phyloP scores from a whole-genome alignment of 2,888 invertebrate genomes.

The Schrankia costaestrigalis region DNA sequence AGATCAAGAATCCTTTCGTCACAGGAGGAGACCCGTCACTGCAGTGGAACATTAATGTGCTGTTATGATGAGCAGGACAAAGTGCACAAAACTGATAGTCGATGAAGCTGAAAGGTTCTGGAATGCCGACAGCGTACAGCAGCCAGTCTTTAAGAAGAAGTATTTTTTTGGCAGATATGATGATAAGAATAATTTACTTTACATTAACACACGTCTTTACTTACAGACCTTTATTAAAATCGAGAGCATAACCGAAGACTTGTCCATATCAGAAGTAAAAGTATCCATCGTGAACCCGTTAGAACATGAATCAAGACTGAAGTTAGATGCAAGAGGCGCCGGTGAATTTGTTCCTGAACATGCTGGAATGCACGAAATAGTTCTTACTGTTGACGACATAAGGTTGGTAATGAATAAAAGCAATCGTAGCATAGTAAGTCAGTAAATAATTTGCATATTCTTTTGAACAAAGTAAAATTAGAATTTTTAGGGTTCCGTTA shows the following conservation, averaged over 20 bases:
- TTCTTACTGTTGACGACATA: slow-evolving; percentile 83
- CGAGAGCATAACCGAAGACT: slow-evolving; percentile 85
- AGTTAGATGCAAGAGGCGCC: slow-evolving; percentile 86
- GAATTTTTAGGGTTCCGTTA: too few relatives aligned
- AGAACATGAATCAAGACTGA: slow-evolving; percentile 83
- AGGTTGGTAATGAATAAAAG: slow-evolving; percentile 45
- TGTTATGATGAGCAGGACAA: too few relatives aligned
- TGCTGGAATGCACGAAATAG: slow-evolving; percentile 94
- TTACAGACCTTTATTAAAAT: slow-evolving; percentile 89
- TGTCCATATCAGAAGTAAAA: slow-evolving; percentile 86
- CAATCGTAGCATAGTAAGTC: too few relatives aligned
- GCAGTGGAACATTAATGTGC: too few relatives aligned
- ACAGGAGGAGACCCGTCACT: too few relatives aligned
- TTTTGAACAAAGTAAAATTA: too few relatives aligned
- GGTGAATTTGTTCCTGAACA: slow-evolving; percentile 93
- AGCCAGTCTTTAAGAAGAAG: slow-evolving; percentile 4
- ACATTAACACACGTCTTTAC: slow-evolving; percentile 3
- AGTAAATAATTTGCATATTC: too few relatives aligned
- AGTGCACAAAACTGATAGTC: too few relatives aligned
- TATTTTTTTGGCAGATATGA: not conserved
- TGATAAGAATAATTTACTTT: not conserved
- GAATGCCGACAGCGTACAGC: too few relatives aligned
- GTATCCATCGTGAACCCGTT: slow-evolving; percentile 90
- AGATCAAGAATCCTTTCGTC: too few relatives aligned
- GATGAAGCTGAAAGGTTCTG: too few relatives aligned